phyloP scores from a whole-genome alignment of 2,797 vertebrate genomes.

The Balearica regulorum region DNA sequence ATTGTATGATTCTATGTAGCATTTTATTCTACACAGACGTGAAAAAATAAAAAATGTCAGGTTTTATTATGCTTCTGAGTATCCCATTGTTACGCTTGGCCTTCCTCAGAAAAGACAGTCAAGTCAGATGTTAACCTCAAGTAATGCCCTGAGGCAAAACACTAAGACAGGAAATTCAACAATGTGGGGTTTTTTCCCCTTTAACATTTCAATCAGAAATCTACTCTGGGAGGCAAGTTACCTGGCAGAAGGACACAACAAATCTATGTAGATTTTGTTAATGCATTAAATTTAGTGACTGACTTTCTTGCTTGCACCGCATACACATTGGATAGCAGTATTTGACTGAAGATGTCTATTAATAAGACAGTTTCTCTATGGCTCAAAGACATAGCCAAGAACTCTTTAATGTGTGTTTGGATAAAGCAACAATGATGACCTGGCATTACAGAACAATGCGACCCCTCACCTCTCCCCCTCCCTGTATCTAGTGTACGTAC shows the following conservation, averaged over 20 bases:
- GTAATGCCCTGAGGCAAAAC: background rate
- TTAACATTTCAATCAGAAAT: background rate
- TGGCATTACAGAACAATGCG: background rate
- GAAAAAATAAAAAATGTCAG: background rate
- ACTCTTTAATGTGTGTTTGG: background rate
- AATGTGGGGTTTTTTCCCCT: background rate
- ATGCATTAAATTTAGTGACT: background rate
- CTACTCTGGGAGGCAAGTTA: background rate
- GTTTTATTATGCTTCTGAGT: background rate
- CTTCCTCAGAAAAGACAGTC: background rate
- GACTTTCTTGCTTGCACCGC: background rate
- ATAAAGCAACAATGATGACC: background rate
- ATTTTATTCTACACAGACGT: background rate
- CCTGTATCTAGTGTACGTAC: slow-evolving; percentile 69
- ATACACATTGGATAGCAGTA: background rate
- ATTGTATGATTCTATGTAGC: background rate
- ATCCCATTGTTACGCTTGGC: background rate
- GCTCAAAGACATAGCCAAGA: background rate
- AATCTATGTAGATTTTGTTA: background rate
- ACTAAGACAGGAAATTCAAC: background rate
- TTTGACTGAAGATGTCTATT: background rate
- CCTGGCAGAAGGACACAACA: background rate
- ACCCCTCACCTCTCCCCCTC: background rate
- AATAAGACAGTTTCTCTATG: background rate
- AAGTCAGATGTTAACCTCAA: background rate